phyloP scores from a whole-genome alignment of 1,140 invertebrate genomes.

The Lineus longissimus region DNA sequence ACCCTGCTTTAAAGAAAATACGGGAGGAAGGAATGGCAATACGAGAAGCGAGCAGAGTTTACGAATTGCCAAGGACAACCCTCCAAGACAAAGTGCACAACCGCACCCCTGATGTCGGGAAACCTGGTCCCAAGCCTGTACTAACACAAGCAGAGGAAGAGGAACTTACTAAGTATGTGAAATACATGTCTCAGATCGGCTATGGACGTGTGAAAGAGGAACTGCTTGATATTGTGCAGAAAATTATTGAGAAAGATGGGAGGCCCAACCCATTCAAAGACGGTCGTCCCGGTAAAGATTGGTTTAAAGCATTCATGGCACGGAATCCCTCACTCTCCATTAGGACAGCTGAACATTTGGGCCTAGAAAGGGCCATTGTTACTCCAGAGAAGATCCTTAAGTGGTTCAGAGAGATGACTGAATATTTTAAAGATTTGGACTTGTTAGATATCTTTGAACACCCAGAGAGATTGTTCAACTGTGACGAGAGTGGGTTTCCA shows the following conservation, averaged over 20 bases:
- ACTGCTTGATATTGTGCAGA: conserved; percentile 9
- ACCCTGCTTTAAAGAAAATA: no score
- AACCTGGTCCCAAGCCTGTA: conserved; percentile 6
- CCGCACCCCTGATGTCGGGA: no score
- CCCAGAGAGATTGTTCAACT: no score
- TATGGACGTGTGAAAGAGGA: conserved; percentile 14
- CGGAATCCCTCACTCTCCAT: conserved; percentile 6
- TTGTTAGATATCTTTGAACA: no score
- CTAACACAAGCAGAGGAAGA: conserved; percentile 9
- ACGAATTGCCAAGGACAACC: no score
- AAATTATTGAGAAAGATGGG: conserved; percentile 13
- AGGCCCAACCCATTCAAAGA: conserved; percentile 11
- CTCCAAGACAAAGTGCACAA: no score
- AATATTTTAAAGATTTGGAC: conserved; percentile 3
- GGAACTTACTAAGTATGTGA: conserved; percentile 3
- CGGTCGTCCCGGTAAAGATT: conserved; percentile 11
- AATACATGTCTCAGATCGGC: conserved; percentile 14
- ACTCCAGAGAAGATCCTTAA: background rate
- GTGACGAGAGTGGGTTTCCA: no score
- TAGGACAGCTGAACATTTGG: background rate
- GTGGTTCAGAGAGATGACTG: conserved; percentile 13
- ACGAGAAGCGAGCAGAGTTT: no score
- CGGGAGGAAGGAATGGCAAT: no score
- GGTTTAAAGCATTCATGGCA: conserved; percentile 9
- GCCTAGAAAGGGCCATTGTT: conserved; percentile 13